Evolutionary conservation across 1,140 invertebrate species (phyloP), one percentile per base, ranked within the genome.

Genomic region (Luehdorfia chinensis): DNA sequence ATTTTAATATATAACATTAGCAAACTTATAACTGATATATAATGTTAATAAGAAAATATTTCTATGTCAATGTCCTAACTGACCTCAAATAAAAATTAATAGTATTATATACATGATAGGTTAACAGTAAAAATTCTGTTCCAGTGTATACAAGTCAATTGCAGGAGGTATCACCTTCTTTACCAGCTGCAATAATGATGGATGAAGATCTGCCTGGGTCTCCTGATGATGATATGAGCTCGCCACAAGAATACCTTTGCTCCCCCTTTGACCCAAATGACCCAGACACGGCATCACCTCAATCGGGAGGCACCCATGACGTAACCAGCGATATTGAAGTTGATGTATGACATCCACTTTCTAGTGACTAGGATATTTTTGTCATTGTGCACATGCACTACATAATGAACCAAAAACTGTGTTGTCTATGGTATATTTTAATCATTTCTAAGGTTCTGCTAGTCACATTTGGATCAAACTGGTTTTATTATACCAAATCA

Each of bases 101-200:
- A n/a, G n/a, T n/a, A n/a, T n/a, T n/a, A n/a, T n/a, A n/a, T n/a
- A n/a, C n/a, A n/a, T n/a, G n/a, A n/a, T n/a, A n/a, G n/a, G n/a
- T n/a, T n/a, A n/a, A n/a, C n/a, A n/a, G n/a, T n/a, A n/a, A n/a
- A n/a, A n/a, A n/a, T 70, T 32, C 57, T 67, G 68, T 86, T 55
- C 23, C 74, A 87, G 86, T 87, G 11, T 87, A 81, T 37, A 76
- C 79, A 59, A 87, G 77, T 67, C 78, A 87, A 73, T 69, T 87
- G 57, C 79, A 84, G 74, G 81, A 87, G 55, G 72, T 87, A 12
- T 84, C 84, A 13, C 67, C 83, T 0, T 86, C 75, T 1, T 65
- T 87, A 27, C 86, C 86, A 0, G 79, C 84, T 0, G 65, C 83
- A 7, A 87, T 87, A 62, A 75, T 87, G 75, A 87, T 87, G 84